Percentiles rank a stretch among this genome's conserved stretches.
Evolutionary conservation across 30 jellyfish, hydroid and myxozoan species (phyloP).

Genomic region (Hydra vulgaris): DNA sequence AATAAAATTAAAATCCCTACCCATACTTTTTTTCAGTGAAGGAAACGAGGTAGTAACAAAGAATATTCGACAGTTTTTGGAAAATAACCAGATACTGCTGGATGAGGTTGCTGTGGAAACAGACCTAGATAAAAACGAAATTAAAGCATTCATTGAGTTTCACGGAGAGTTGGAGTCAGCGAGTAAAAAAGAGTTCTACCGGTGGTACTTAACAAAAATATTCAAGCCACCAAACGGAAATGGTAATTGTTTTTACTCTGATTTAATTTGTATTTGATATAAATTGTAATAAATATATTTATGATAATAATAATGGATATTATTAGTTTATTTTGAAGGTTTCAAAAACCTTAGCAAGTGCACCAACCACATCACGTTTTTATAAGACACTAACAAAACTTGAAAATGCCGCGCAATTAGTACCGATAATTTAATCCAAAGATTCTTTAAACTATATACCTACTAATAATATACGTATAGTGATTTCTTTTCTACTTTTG

Average conservation of each 20-base stretch:
- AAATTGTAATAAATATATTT: too few relatives aligned
- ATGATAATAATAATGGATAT: too few relatives aligned
- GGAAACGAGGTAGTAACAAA: slow-evolving; percentile 50
- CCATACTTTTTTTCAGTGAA: slow-evolving; percentile 39
- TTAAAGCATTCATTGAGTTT: slow-evolving; percentile 45
- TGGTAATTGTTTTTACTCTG: slow-evolving; percentile 39
- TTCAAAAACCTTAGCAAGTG: too few relatives aligned
- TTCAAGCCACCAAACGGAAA: slow-evolving; percentile 74
- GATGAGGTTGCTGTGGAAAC: slow-evolving; percentile 81
- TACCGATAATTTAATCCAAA: too few relatives aligned
- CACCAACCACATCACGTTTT: too few relatives aligned
- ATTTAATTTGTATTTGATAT: not conserved
- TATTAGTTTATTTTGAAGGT: too few relatives aligned
- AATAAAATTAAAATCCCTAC: not conserved
- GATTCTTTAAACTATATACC: too few relatives aligned
- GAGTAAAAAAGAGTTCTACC: slow-evolving; percentile 52
- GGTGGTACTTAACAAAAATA: slow-evolving; percentile 91
- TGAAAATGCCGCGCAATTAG: too few relatives aligned
- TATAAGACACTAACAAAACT: too few relatives aligned
- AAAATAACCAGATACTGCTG: slow-evolving; percentile 54
- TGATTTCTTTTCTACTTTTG: too few relatives aligned
- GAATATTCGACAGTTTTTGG: slow-evolving; percentile 73
- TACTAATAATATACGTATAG: too few relatives aligned
- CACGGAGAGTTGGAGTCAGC: slow-evolving; percentile 5
- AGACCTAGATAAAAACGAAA: slow-evolving; percentile 48